phyloP scores from a whole-genome alignment of 2,888 invertebrate genomes.

The Proisotoma minuta region DNA sequence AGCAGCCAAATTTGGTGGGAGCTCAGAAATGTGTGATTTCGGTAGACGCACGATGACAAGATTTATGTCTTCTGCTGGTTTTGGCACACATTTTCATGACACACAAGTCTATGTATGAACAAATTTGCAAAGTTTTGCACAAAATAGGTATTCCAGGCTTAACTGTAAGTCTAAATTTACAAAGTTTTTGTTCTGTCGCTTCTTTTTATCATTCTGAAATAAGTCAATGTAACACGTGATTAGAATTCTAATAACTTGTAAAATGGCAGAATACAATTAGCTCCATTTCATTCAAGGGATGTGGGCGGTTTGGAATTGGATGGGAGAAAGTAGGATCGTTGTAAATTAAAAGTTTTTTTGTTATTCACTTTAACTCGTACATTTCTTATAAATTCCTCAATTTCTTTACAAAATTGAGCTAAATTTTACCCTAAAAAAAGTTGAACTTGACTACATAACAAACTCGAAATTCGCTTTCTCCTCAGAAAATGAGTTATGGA shows the following conservation, averaged over 20 bases:
- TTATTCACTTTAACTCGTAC: no score
- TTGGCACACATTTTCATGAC: conserved; percentile 17
- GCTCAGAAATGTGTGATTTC: not conserved
- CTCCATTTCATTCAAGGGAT: no score
- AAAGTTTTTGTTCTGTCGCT: not conserved
- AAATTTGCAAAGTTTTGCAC: conserved; percentile 13
- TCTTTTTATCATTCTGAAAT: conserved; percentile 9
- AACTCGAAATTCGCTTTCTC: not conserved
- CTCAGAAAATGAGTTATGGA: conserved; percentile 10
- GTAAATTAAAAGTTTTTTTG: no score
- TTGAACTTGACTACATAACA: no score
- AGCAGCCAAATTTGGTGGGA: not conserved
- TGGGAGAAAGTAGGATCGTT: no score
- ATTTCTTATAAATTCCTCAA: no score
- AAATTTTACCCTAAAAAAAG: no score
- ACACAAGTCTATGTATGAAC: conserved; percentile 9
- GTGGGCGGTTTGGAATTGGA: no score
- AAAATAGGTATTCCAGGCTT: not conserved
- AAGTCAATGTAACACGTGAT: conserved; percentile 11
- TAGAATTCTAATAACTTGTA: not conserved
- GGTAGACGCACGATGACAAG: conserved; percentile 11
- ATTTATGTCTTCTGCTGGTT: conserved; percentile 8
- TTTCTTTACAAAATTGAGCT: no score
- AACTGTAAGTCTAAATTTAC: not conserved
- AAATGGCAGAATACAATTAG: conserved; percentile 9